Evolutionary conservation across 1,140 invertebrate species (phyloP), one percentile per base, ranked within the genome.

Genomic region (Sycophila sp.): DNA sequence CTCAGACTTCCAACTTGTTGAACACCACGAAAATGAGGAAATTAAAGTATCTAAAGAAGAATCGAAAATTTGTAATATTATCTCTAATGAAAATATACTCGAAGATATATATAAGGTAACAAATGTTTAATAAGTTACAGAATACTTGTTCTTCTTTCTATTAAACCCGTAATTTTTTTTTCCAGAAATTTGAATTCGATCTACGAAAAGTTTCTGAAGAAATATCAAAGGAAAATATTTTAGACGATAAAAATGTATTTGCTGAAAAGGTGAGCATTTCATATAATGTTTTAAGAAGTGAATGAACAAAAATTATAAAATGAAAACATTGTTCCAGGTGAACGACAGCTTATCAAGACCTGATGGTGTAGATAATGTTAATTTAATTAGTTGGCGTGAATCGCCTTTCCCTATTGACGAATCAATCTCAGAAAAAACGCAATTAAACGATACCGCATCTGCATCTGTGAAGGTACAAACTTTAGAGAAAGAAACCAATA

Each of bases 381-480:
- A 78, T 53, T 71, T 73, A 6, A 80, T 83, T 53, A 76, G 55
- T 19, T 83, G 82, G 82, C 76, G 72, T 34, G 80, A 80, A 47
- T 76, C 77, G 4, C 76, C 80, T 0, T 81, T 83, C 42, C 82
- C 80, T 8, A 24, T 75, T 0, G 60, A 70, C 28, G 73, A 73
- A 10, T 3, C 72, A 2, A 5, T 36, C 7, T 15, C 59, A 19
- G 19, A 8, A 24, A 19, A 4, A 6, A n/a, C 2, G 17, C 8
- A 62, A 19, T 3, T 30, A 0, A 24, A 45, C 11, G 6, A 15
- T 4, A 32, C 28, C 22, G 22, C 3, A 1, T n/a, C n/a, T n/a
- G n/a, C n/a, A n/a, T n/a, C n/a, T n/a, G n/a, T n/a, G n/a, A 38
- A 51, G 10, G 36, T 17, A 4, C 13, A 26, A 36, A 69, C 30